Conservation (phyloP, 2,113 vertebrate species). For the Glaucomys volans region DNA sequence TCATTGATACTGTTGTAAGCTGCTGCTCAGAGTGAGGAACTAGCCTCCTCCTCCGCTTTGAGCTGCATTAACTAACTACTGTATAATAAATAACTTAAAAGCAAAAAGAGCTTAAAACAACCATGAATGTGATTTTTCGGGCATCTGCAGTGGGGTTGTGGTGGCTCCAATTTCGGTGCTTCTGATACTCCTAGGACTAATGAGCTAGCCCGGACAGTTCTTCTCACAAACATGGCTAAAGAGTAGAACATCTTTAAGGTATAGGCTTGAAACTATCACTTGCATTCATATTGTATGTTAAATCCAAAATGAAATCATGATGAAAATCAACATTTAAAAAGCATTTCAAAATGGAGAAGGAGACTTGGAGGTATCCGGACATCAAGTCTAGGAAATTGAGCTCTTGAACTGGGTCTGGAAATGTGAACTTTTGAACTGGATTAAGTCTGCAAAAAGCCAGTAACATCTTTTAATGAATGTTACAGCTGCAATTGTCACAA, state of each 20-base stretch:
- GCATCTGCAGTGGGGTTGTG: background rate
- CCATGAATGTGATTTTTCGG: background rate
- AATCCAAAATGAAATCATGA: background rate
- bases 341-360: background rate
- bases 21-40: background rate
- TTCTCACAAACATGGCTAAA: background rate
- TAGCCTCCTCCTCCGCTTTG: background rate
- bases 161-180: background rate
- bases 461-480: background rate
- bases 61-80: background rate
- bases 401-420: background rate
- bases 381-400: background rate
- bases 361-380: background rate
- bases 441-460: background rate
- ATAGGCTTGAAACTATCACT: background rate
- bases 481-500: background rate
- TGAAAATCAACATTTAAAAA: background rate
- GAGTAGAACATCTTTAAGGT: background rate
- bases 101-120: background rate
- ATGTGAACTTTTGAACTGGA: background rate
- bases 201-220: background rate
- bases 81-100: background rate
- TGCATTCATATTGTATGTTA: background rate
- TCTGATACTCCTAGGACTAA: background rate
- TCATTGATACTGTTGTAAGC: background rate